phyloP scores from a whole-genome alignment of 2,797 vertebrate genomes.

The Microctenopoma stevenorrisi region DNA sequence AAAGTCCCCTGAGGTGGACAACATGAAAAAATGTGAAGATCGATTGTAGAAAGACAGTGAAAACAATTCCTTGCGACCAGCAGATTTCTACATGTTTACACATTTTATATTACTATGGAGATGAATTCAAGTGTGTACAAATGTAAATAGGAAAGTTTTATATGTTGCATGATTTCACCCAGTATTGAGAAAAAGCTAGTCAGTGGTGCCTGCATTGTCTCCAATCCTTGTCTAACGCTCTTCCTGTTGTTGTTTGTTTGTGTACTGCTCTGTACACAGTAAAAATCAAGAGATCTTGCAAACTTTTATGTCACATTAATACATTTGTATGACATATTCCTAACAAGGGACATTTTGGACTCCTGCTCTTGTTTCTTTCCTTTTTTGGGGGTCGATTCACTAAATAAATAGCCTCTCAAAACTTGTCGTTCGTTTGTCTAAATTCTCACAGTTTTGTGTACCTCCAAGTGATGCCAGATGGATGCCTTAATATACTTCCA shows the following conservation, averaged over 20 bases:
- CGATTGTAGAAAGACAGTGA: slow-evolving; percentile 1
- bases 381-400: slow-evolving; percentile 28
- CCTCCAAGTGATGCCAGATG: slow-evolving; percentile 61
- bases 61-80: slow-evolving; percentile 6
- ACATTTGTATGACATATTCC: slow-evolving; percentile 62
- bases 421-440: slow-evolving; percentile 22
- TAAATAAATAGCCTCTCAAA: slow-evolving; percentile 31
- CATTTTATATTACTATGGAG: slow-evolving; percentile 39
- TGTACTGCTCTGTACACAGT: slow-evolving; percentile 55
- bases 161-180: slow-evolving; percentile 55
- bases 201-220: slow-evolving; percentile 50
- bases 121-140: slow-evolving; percentile 26
- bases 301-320: slow-evolving; percentile 61
- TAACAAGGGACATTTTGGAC: slow-evolving; percentile 40
- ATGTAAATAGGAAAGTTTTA: slow-evolving; percentile 28
- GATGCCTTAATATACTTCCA: slow-evolving; percentile 66
- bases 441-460: slow-evolving; percentile 64
- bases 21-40: neutral
- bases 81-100: slow-evolving; percentile 52
- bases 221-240: slow-evolving; percentile 43
- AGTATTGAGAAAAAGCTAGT: slow-evolving; percentile 43
- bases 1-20: neutral
- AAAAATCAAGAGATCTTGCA: slow-evolving; percentile 33
- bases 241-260: slow-evolving; percentile 63
- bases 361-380: slow-evolving; percentile 29